These are phyloP conservation scores for Masnerella sp. DNA, from an alignment of 2,888 invertebrate genomes.

Conservation along the genomic window DNA sequence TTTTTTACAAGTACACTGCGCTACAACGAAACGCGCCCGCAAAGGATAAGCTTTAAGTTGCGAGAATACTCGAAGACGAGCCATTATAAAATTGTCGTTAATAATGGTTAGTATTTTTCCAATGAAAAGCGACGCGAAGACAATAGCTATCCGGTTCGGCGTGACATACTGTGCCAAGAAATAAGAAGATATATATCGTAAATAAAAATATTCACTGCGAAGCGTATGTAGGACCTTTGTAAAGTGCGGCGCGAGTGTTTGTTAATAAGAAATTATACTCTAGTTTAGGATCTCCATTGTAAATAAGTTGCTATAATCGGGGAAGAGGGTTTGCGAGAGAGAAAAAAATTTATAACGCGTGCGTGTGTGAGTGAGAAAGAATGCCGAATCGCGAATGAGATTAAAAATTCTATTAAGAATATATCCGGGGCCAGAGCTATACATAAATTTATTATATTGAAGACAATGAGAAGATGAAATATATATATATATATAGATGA, in stretches of 20 bases:
- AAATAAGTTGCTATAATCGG: conserved; percentile 63
- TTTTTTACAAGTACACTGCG: conserved; percentile 43
- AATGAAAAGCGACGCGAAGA: conserved; percentile 1
- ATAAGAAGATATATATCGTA: conserved; percentile 64
- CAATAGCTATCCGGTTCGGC: conserved; percentile 34
- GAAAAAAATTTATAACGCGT: conserved; percentile 51
- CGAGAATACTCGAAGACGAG: no score
- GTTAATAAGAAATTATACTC: conserved; percentile 63
- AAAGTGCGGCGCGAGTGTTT: conserved; percentile 45
- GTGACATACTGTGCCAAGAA: conserved; percentile 71
- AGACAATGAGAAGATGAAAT: conserved; percentile 61
- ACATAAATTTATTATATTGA: conserved; percentile 70
- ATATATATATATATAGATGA: conserved; percentile 66
- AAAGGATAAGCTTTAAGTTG: conserved; percentile 32
- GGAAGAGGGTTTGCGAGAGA: conserved; percentile 19
- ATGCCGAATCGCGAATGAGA: conserved; percentile 15
- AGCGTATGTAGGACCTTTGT: conserved; percentile 37
- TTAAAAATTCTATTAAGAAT: conserved; percentile 66
- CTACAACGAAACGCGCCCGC: conserved; percentile 53
- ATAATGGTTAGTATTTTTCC: conserved; percentile 20
- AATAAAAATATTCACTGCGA: conserved; percentile 41
- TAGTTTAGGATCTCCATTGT: conserved; percentile 64
- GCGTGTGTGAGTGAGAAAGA: conserved; percentile 25
- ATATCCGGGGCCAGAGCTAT: conserved; percentile 75
- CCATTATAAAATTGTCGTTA: no score